These are phyloP conservation scores for Drosophila pruinosa DNA, from an alignment of 1,140 invertebrate species.

Conservation along the genomic window DNA sequence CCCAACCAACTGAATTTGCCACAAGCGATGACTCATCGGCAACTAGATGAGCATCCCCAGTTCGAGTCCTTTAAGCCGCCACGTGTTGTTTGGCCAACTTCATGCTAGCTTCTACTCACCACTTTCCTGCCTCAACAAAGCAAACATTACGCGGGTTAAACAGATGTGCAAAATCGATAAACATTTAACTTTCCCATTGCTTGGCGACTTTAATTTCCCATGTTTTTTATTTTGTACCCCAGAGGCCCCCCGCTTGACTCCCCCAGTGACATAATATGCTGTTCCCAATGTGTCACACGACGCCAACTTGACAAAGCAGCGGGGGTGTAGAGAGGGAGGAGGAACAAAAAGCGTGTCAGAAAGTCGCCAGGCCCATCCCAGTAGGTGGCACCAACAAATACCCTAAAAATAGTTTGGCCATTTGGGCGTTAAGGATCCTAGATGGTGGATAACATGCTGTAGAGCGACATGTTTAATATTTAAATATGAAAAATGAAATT, in stretches of 20 bases:
- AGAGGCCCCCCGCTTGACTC: neutral
- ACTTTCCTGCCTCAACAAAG: constrained; percentile 65
- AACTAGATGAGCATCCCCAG: constrained; percentile 23
- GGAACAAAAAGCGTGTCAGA: constrained; percentile 29
- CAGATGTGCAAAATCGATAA: constrained; percentile 64
- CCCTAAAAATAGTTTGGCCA: neutral
- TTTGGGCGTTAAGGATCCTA: neutral
- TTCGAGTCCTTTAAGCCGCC: neutral
- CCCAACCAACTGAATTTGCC: constrained; percentile 11
- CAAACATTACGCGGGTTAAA: constrained; percentile 34
- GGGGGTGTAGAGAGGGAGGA: neutral
- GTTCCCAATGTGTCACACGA: constrained; percentile 59
- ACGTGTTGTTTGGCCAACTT: constrained; percentile 7
- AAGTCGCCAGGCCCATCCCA: constrained; percentile 28
- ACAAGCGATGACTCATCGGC: constrained; percentile 17
- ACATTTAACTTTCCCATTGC: constrained; percentile 48
- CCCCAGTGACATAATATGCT: constrained; percentile 60
- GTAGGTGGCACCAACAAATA: constrained; percentile 5
- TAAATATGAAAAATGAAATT: neutral
- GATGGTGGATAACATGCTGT: neutral
- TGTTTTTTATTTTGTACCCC: constrained; percentile 27
- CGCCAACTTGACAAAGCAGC: constrained; percentile 37
- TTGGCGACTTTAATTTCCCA: constrained; percentile 58
- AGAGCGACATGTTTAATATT: neutral
- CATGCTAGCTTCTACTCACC: constrained; percentile 27